These are phyloP conservation scores for Pomacea maculata DNA, from an alignment of 1,140 invertebrate species.

Conservation along the genomic window DNA sequence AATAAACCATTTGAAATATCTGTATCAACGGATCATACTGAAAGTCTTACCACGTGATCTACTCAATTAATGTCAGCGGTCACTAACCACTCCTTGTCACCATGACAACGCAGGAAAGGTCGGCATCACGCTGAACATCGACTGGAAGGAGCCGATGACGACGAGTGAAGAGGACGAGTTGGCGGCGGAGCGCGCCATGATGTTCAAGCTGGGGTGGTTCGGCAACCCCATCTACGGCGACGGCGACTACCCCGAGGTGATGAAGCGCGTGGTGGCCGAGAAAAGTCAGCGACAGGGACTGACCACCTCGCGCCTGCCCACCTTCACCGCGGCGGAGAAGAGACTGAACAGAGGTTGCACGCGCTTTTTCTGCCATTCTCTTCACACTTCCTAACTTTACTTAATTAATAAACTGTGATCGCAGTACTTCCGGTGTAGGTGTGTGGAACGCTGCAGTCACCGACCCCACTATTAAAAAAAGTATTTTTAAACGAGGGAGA, in stretches of 20 bases:
- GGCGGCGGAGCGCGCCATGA: constrained; percentile 42
- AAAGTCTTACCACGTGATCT: too few species aligned
- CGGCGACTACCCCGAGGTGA: constrained; percentile 54
- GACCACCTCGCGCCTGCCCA: constrained; percentile 46
- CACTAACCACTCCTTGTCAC: background rate
- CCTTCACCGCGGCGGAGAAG: constrained; percentile 55
- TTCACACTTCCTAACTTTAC: too few species aligned
- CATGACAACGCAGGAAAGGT: constrained; percentile 23
- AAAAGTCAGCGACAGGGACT: constrained; percentile 41
- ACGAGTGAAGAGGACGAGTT: constrained; percentile 29
- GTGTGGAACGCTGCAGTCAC: too few species aligned
- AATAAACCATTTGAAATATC: too few species aligned
- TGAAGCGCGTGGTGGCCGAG: constrained; percentile 44
- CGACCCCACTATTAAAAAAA: too few species aligned
- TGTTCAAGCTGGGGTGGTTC: constrained; percentile 52
- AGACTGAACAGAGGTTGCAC: constrained; percentile 35
- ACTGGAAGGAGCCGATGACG: constrained; percentile 42
- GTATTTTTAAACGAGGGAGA: too few species aligned
- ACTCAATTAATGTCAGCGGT: too few species aligned
- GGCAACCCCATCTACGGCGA: constrained; percentile 50
- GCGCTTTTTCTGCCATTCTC: too few species aligned
- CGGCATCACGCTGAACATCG: constrained; percentile 39
- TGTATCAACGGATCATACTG: too few species aligned
- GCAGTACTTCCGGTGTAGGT: too few species aligned
- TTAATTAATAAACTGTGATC: too few species aligned